Evolutionary conservation across 2,113 vertebrate genomes (phyloP), one percentile per base, ranked within the genome.

Genomic region (Rhagologus leucostigma): DNA sequence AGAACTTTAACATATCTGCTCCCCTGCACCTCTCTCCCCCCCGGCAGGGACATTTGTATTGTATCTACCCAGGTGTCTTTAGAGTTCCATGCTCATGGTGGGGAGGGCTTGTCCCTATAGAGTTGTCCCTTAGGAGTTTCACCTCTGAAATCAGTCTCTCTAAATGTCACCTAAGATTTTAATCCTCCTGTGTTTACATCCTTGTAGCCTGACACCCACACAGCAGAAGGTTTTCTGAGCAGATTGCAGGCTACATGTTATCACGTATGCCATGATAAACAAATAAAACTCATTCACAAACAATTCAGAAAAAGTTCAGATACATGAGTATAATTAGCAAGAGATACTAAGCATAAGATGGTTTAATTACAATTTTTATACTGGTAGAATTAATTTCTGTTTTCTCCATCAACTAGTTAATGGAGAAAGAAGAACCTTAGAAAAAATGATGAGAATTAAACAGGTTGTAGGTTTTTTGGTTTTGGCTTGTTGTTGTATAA

Each of bases 241-340:
- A 74, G 62, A 56, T 32, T 55, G 30, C 15, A 55, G 57, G 21
- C 67, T 81, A 30, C 16, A 21, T 2, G 1, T 52, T 84, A 13
- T 16, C 29, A 56, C 0, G 2, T 46, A 30, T 37, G 17, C 8
- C 1, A 13, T 26, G 24, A 57, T 76, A 69, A 91, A 60, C 6
- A 86, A 64, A 47, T 49, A 33, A 15, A 77, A 42, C 24, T 52
- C 17, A 33, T 47, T 22, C 47, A 71, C 39, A 77, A 69, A 49
- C 16, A 59, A 32, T 41, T 50, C 33, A 59, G 47, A 49, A 75
- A 22, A 65, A 55, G 7, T 52, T 82, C 52, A 68, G 41, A 18
- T 41, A 20, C 14, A 27, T 0, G 0, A 10, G 4, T 26, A 2
- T 30, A 65, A 71, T 33, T 74, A 73, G n/a, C 6, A 75, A 21